Evolutionary conservation across 1,140 invertebrate genomes (phyloP), one percentile per base, ranked within the genome.

Genomic region (Leptinotarsa texana): DNA sequence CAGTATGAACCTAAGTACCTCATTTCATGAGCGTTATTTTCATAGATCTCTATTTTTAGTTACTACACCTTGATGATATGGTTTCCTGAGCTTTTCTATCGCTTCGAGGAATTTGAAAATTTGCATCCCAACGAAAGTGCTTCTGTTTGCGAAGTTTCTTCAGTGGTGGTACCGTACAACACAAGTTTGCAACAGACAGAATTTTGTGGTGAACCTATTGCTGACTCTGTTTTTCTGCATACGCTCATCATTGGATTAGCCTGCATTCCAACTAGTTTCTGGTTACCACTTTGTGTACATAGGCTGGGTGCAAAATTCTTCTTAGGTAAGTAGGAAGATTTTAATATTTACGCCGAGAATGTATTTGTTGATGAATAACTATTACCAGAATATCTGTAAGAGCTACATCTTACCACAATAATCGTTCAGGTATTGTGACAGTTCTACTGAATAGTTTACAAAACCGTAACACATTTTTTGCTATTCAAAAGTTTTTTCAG

Each of bases 11-110:
- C 6, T 33, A 8, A 33, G 6, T 42, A 42, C 11, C 33, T 42
- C 2, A 42, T 42, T 42, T 42, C 2, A 42, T 42, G 33, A 42
- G 33, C 8, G 33, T 42, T 42, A 42, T 11, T 42, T 42, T 42
- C 33, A 42, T 42, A 42, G 8, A 42, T 18, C 42, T 42, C 33
- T 65, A 24, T 72, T 74, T 76, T 24, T 82, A 94, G 93, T 80
- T 94, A 94, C 82, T 94, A 94, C 83, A 94, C 93, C 2, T 85
- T 94, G 3, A 94, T 94, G 92, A 90, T 94, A 74, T 94, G 93
- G 93, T 94, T 94, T 84, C 93, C 93, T 11, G 93, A 94, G 82
- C 85, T 94, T 78, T 94, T 93, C 85, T 88, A 90, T 83, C 90
- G 92, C 74, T 93, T 93, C 81, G 91, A 93, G 78, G 89, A 91